Percentiles rank a stretch among this genome's conserved stretches.
Evolutionary conservation across 2,888 invertebrate species (phyloP).

Genomic region (Trichogramma dendrolimi): DNA sequence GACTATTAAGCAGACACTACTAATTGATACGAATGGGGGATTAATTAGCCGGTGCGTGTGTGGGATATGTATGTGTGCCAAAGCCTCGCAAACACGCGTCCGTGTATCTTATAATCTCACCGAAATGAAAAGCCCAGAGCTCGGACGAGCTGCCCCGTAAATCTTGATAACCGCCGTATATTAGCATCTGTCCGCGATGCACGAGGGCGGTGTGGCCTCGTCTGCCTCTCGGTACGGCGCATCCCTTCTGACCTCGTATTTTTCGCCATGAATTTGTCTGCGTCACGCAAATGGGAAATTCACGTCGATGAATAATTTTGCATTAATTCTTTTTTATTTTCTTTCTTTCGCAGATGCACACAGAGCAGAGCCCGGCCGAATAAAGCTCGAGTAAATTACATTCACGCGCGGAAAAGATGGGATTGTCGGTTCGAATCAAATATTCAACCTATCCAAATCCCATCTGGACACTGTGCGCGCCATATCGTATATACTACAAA

Average conservation of each 20-base stretch:
- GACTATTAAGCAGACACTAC: background rate
- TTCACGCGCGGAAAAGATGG: too few relatives aligned
- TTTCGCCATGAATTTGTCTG: conserved; percentile 62
- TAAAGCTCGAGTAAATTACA: background rate
- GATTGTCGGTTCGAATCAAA: too few relatives aligned
- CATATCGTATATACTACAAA: too few relatives aligned
- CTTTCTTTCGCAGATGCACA: background rate
- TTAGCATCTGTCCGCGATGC: conserved; percentile 71
- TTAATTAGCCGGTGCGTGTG: background rate
- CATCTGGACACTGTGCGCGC: too few relatives aligned
- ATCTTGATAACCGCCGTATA: conserved; percentile 86
- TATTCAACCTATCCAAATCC: too few relatives aligned
- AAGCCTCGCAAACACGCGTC: background rate
- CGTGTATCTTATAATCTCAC: conserved; percentile 52
- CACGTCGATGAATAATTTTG: too few relatives aligned
- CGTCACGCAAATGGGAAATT: conserved; percentile 21
- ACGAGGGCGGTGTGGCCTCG: conserved; percentile 80
- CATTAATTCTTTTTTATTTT: background rate
- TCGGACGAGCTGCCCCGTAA: conserved; percentile 78
- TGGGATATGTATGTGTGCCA: too few relatives aligned
- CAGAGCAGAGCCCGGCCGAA: background rate
- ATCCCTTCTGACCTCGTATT: conserved; percentile 58
- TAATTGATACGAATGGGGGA: background rate
- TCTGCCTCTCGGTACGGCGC: conserved; percentile 67
- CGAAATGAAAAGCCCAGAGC: conserved; percentile 83